phyloP scores from a whole-genome alignment of 2,797 vertebrate species.

The Simalia tracyae region DNA sequence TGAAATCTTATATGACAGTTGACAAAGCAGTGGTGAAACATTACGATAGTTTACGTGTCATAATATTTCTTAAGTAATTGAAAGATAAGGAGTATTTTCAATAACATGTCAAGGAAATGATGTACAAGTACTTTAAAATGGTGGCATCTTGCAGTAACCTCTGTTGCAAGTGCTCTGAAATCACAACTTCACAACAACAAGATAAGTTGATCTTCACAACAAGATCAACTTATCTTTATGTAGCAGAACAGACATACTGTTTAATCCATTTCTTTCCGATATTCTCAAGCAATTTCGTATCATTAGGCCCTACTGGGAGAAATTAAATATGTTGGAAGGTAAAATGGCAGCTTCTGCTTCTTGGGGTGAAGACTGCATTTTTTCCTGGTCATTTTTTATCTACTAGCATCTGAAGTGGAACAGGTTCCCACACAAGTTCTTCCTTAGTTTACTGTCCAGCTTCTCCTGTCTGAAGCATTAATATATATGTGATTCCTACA shows the following conservation, averaged over 20 bases:
- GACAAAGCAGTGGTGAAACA: slow-evolving; percentile 12
- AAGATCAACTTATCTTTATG: not conserved
- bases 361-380: not conserved
- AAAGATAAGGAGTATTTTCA: slow-evolving; percentile 19
- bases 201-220: too few species aligned
- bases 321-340: not conserved
- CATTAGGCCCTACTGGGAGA: not conserved
- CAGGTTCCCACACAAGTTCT: not conserved
- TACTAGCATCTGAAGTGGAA: not conserved
- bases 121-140: slow-evolving; percentile 19
- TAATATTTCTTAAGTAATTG: slow-evolving; percentile 2
- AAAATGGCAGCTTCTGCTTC: not conserved
- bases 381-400: not conserved
- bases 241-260: not conserved
- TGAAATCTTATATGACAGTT: not conserved
- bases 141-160: slow-evolving; percentile 24
- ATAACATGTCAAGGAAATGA: not conserved
- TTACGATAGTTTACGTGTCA: not conserved
- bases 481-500: not conserved
- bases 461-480: not conserved
- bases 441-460: not conserved
- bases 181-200: not conserved
- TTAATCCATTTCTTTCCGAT: not conserved
- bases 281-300: not conserved
- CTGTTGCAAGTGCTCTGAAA: not conserved